Evolutionary conservation across 2,888 invertebrate genomes (phyloP), one percentile per base, ranked within the genome.

Genomic region (Ligdia adustata): DNA sequence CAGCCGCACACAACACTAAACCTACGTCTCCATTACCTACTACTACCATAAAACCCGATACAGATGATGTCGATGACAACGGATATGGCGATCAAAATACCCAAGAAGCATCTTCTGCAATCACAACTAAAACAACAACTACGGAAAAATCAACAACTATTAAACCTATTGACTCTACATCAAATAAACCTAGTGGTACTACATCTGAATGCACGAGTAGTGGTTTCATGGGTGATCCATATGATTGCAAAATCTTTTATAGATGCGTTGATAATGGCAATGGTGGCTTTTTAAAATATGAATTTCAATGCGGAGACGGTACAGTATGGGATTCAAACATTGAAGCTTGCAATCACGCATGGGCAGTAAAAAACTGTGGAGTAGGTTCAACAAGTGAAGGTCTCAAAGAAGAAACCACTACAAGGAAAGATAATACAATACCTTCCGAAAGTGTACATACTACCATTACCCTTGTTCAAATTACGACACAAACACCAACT

Each of bases 251-350:
- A 24, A 92, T 92, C 64, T 94, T 94, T 72, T 93, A 93, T 66
- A 90, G 94, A n/a, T 94, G 94, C 66, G 93, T 93, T 0, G 78
- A 91, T 48, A 91, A 92, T 60, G 92, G 92, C n/a, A 91, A 88
- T 41, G 92, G 92, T 9, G 89, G 90, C 6, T 93, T 82, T 51
- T 91, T 78, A 5, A 91, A 87, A 69, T 92, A 92, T 64, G 92
- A 93, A 37, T 95, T 94, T 64, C 82, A 84, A 20, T 95, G 95
- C 66, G 93, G 92, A 1, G 91, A 93, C 48, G 94, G 94, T 18
- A 93, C 93, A 2, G 91, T 91, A 12, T 93, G 93, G 92, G 93
- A 93, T 75, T 70, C 87, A 16, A 75, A 77, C 40, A 76, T 91
- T 33, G 83, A 88, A 61, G 90, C 90, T 0, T 93, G 93, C 65